Conservation (phyloP, 2,113 vertebrate genomes). For the Porphyrio hochstetteri region DNA sequence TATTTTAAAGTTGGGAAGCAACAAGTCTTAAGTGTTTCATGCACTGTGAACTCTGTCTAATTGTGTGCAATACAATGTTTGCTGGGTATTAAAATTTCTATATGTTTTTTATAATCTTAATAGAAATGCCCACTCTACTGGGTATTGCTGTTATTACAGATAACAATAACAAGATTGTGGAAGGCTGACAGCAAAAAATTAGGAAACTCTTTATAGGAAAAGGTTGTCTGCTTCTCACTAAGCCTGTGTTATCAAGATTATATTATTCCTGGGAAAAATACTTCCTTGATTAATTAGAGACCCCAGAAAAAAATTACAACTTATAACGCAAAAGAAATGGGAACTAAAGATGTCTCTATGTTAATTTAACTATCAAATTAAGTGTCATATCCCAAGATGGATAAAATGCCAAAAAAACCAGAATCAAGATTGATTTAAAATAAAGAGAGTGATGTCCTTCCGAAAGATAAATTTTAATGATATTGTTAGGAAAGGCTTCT, state of each 20-base stretch:
- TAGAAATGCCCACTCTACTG: no score
- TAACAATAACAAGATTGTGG: neutral
- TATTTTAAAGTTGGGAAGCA: neutral
- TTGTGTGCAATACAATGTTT: neutral
- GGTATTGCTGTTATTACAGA: no score
- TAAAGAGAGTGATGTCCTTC: neutral
- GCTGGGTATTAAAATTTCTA: neutral
- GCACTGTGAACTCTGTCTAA: neutral
- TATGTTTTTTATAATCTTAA: neutral
- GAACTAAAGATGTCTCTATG: neutral
- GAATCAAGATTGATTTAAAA: neutral
- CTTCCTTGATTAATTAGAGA: neutral
- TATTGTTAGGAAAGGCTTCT: neutral
- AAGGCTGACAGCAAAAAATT: neutral
- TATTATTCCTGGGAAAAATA: neutral
- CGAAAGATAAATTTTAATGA: neutral
- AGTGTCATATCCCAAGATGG: neutral
- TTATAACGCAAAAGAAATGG: neutral
- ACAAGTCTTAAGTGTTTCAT: neutral
- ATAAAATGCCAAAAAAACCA: neutral
- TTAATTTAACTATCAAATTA: neutral
- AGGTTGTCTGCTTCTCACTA: neutral
- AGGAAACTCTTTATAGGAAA: neutral
- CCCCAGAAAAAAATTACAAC: neutral
- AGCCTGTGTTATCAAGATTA: neutral